A percentile compares a stretch with the other conserved stretches of the same genome.
These are phyloP conservation scores for Atta colombica DNA, from an alignment of 1,140 invertebrate genomes.

Conservation along the genomic window DNA sequence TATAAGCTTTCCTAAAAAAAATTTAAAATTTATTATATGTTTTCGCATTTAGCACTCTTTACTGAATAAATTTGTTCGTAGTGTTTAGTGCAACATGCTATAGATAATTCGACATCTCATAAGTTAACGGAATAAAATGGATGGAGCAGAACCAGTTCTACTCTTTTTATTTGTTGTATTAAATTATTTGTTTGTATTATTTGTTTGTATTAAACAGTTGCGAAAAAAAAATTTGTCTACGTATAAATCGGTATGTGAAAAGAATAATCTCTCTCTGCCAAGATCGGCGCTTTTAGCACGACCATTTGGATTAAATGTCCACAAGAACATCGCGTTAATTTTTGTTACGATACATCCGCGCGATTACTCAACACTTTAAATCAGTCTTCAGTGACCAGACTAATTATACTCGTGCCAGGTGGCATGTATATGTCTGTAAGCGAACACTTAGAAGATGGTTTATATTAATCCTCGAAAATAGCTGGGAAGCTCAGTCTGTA, in stretches of 20 bases:
- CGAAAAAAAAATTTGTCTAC: background rate
- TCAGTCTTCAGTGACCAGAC: conserved; percentile 79
- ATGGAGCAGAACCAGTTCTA: too few species aligned
- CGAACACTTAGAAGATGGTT: conserved; percentile 81
- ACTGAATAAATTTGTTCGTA: background rate
- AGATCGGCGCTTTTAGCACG: background rate
- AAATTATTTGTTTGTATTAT: too few species aligned
- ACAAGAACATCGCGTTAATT: background rate
- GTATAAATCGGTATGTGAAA: conserved; percentile 9
- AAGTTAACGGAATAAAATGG: too few species aligned
- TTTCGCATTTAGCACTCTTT: background rate
- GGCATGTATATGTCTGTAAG: conserved; percentile 50
- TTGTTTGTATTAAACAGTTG: too few species aligned
- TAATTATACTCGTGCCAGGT: conserved; percentile 82
- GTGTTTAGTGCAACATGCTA: background rate
- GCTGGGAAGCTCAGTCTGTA: conserved; percentile 79
- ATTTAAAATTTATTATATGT: background rate
- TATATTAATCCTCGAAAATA: conserved; percentile 84
- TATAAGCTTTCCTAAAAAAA: background rate
- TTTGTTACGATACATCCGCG: conserved; percentile 9
- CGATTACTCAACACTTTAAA: conserved; percentile 78
- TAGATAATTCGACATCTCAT: background rate
- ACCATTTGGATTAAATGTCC: conserved; percentile 3
- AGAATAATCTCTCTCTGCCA: background rate
- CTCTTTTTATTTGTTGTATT: too few species aligned